Evolutionary conservation across 2,797 vertebrate genomes (phyloP).

Genomic region (Holocentrus rufus): DNA sequence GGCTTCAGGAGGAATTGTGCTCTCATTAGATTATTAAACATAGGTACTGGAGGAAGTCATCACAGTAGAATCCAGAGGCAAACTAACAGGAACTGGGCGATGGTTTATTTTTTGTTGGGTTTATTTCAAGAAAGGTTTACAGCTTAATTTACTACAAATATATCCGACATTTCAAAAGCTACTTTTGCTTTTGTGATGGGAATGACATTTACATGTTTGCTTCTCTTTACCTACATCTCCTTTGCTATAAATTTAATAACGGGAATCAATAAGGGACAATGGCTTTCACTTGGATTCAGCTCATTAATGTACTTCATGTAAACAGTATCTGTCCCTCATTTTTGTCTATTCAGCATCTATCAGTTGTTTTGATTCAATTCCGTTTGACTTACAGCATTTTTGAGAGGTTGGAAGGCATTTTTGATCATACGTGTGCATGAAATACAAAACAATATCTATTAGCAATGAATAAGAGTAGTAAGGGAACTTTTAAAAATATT

Average conservation of each 20-base stretch:
- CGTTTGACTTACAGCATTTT: background rate
- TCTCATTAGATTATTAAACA: background rate
- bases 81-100: background rate
- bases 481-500: constrained; percentile 13
- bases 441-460: too few species aligned
- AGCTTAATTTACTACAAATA: background rate
- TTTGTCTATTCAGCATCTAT: too few species aligned
- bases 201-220: too few species aligned
- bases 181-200: background rate
- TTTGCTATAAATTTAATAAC: background rate
- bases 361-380: background rate
- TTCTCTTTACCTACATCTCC: background rate
- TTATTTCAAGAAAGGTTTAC: background rate
- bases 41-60: background rate
- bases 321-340: too few species aligned
- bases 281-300: too few species aligned
- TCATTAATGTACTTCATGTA: too few species aligned
- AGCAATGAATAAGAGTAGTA: constrained; percentile 5
- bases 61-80: background rate
- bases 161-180: background rate
- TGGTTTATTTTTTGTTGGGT: background rate
- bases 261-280: background rate
- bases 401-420: background rate
- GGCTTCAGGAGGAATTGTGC: background rate
- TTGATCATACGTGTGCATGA: too few species aligned